phyloP scores from a whole-genome alignment of 2,113 vertebrate species.

The Hippoglossus stenolepis region DNA sequence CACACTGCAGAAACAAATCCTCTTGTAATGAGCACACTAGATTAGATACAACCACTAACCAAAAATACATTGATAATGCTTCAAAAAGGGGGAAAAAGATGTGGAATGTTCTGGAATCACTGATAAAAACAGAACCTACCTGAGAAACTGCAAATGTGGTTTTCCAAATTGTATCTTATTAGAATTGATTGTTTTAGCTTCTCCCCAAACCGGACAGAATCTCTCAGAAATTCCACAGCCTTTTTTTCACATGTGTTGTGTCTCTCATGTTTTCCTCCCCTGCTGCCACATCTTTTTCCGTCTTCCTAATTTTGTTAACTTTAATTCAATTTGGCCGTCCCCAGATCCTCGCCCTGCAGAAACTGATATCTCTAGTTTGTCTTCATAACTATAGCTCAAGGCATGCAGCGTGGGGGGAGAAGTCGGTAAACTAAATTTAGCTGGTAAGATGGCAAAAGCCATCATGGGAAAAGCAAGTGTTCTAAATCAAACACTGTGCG shows the following conservation, averaged over 20 bases:
- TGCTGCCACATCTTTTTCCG: background rate
- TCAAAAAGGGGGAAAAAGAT: too few species aligned
- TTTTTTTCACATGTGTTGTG: background rate
- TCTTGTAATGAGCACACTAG: background rate
- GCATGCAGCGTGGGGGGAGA: background rate
- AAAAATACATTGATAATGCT: background rate
- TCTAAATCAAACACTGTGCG: background rate
- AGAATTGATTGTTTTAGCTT: background rate
- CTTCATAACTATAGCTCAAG: constrained; percentile 3
- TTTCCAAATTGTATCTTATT: background rate
- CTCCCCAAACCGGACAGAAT: background rate
- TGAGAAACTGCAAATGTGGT: background rate
- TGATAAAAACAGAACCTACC: background rate
- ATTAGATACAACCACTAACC: background rate
- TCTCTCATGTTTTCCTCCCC: constrained; percentile 9
- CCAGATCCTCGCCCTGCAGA: constrained; percentile 9
- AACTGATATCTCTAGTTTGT: constrained; percentile 27
- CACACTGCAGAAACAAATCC: background rate
- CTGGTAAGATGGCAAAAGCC: background rate
- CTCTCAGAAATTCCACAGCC: background rate
- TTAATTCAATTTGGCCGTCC: constrained; percentile 31
- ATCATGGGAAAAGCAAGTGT: background rate
- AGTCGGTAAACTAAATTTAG: constrained; percentile 1
- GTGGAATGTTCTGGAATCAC: background rate
- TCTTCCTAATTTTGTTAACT: constrained; percentile 37